Percentiles rank a stretch among this genome's conserved stretches.
Evolutionary conservation across 2,797 vertebrate species (phyloP).

Genomic region (Chrosomus eos): DNA sequence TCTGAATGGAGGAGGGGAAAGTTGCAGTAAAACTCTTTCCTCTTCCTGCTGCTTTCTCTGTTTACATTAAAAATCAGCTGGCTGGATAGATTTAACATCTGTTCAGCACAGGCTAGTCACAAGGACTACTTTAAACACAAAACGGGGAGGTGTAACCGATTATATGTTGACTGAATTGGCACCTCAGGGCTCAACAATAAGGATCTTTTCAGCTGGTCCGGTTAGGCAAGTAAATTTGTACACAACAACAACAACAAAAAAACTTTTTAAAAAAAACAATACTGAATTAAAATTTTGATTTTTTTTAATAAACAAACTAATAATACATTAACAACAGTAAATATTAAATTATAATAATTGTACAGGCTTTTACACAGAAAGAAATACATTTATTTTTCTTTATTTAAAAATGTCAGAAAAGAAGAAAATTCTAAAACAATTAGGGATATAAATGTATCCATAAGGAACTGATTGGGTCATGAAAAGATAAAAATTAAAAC

Average conservation of each 20-base stretch:
- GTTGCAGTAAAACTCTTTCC: slow-evolving; percentile 32
- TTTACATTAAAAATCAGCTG: slow-evolving; percentile 36
- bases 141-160: neutral
- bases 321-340: neutral
- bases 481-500: neutral
- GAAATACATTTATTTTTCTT: neutral
- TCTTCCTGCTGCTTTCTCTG: slow-evolving; percentile 26
- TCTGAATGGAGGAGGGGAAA: slow-evolving; percentile 7
- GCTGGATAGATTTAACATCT: slow-evolving; percentile 33
- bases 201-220: neutral
- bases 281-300: neutral
- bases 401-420: too few species aligned
- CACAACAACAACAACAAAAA: neutral
- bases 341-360: neutral
- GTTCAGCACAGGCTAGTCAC: slow-evolving; percentile 13
- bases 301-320: neutral
- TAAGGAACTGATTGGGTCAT: neutral
- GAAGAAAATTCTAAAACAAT: neutral
- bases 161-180: neutral
- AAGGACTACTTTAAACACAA: neutral
- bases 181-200: slow-evolving; percentile 11
- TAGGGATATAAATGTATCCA: neutral
- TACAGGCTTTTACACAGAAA: neutral
- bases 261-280: rapidly evolving
- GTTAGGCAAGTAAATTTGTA: neutral